Conservation (phyloP, 2,113 vertebrate genomes). For the Oreochromis spilurus region DNA sequence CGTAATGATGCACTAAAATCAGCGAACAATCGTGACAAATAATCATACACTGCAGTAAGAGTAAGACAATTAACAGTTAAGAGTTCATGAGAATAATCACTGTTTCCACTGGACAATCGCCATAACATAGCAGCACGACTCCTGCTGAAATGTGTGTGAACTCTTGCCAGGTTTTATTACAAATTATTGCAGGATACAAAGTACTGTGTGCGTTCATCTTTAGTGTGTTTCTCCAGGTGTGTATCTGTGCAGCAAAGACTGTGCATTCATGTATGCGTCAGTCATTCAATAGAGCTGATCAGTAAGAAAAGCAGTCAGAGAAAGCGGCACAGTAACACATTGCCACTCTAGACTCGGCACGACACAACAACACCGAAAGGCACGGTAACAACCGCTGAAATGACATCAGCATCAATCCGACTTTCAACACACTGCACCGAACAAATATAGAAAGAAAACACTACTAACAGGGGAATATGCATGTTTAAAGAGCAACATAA, state of each 20-base stretch:
- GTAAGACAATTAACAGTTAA: neutral
- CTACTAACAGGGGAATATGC: neutral
- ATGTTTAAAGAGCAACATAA: neutral
- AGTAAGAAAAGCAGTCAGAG: conserved; percentile 37
- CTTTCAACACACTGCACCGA: neutral
- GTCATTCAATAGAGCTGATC: conserved; percentile 33
- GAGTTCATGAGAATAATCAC: neutral
- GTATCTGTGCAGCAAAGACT: neutral
- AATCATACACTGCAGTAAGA: neutral
- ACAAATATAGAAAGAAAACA: neutral
- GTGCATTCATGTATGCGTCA: neutral
- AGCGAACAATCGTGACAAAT: neutral
- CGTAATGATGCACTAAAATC: neutral
- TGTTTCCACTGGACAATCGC: neutral
- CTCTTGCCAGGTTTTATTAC: neutral
- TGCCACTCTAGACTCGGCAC: neutral
- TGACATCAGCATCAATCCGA: neutral
- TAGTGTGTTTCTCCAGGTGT: neutral
- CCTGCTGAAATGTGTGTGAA: neutral
- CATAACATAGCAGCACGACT: neutral
- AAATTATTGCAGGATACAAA: neutral
- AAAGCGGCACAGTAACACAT: neutral
- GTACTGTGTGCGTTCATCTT: neutral
- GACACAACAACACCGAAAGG: neutral
- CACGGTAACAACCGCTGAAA: neutral